These are phyloP conservation scores for Parnassius smintheus DNA, from an alignment of 2,888 invertebrate species.

Conservation along the genomic window DNA sequence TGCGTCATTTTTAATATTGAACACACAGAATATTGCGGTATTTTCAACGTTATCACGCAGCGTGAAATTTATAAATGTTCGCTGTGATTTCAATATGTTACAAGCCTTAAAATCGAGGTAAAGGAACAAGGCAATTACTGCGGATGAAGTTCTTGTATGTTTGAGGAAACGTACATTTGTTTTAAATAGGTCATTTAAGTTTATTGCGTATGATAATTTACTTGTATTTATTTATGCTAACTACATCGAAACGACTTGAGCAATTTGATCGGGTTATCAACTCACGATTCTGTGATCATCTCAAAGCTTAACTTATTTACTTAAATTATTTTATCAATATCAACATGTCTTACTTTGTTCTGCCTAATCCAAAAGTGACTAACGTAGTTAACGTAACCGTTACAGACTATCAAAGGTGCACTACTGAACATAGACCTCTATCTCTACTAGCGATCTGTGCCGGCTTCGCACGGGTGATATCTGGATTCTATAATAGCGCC, in stretches of 20 bases:
- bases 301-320: background rate
- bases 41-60: constrained; percentile 12
- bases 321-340: background rate
- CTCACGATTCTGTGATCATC: background rate
- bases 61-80: constrained; percentile 19
- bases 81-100: background rate
- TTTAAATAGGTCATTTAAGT: constrained; percentile 6
- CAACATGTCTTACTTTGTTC: too few relatives aligned
- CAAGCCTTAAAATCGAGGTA: constrained; percentile 15
- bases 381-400: too few relatives aligned
- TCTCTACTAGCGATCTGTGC: too few relatives aligned
- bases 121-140: constrained; percentile 14
- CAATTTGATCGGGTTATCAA: background rate
- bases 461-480: too few relatives aligned
- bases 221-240: constrained; percentile 1
- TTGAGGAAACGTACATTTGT: constrained; percentile 2
- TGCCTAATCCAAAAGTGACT: too few relatives aligned
- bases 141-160: constrained; percentile 1
- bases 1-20: background rate
- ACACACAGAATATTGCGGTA: background rate
- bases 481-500: too few relatives aligned
- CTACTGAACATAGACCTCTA: too few relatives aligned
- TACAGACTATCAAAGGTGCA: too few relatives aligned
- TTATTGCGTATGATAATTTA: constrained; percentile 4
- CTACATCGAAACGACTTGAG: background rate